Evolutionary conservation across 1,140 invertebrate species (phyloP).

Genomic region (Ceratina australensis): DNA sequence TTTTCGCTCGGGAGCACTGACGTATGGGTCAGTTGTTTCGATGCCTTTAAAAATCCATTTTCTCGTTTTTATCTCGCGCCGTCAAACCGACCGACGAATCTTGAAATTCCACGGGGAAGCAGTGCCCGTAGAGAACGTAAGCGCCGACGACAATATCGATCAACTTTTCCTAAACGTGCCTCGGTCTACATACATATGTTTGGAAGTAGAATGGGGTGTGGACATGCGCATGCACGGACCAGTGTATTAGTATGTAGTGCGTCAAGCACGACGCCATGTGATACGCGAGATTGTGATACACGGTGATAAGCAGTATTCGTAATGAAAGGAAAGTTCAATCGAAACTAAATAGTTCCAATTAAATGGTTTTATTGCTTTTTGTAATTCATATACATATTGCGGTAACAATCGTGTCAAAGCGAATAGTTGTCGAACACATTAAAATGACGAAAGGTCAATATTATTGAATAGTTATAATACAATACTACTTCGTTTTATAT

Average conservation of each 20-base stretch:
- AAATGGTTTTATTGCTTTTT: not conserved
- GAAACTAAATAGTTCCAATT: not conserved
- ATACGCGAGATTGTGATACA: conserved; percentile 46
- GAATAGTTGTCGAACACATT: not conserved
- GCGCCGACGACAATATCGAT: conserved; percentile 61
- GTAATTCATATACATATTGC: too few relatives aligned
- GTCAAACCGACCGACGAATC: not conserved
- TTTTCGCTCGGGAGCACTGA: not conserved
- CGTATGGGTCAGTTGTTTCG: not conserved
- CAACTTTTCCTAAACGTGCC: conserved; percentile 64
- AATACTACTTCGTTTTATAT: too few relatives aligned
- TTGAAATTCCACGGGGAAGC: conserved; percentile 6
- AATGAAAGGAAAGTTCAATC: not conserved
- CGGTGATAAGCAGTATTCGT: conserved; percentile 4
- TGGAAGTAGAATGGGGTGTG: conserved; percentile 61
- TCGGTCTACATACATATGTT: conserved; percentile 65
- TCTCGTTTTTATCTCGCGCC: not conserved
- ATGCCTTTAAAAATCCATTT: not conserved
- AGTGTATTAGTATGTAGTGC: conserved; percentile 59
- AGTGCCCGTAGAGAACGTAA: conserved; percentile 27
- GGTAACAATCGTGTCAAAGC: not conserved
- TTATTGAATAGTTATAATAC: too few relatives aligned
- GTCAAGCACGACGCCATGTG: conserved; percentile 61
- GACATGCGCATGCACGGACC: conserved; percentile 59
- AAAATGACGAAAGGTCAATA: too few relatives aligned